Base-by-base conservation (phyloP, 2,888 invertebrate species). In the Dichetophora obliterata region DNA sequence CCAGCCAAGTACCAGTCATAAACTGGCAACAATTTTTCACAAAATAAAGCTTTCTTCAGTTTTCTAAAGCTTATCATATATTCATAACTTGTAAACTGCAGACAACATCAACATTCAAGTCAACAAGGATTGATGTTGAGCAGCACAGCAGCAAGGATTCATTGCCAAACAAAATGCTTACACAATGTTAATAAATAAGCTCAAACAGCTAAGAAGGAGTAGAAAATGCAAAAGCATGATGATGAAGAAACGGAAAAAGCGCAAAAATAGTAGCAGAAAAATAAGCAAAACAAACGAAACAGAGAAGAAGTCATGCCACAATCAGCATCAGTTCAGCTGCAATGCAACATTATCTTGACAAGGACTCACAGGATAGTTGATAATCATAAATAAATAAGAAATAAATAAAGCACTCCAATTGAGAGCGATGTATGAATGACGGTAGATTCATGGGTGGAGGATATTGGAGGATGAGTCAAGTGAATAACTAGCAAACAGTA, bases 111-210 rank as follows among this genome's bases (percentile, higher is more conserved):
- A 43, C 73, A 52, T 52, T 19, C 31, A 73, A 50, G 11, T 50
- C 73, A 57, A 19, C 37, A 19, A 43, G 59, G 59, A 68, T 59
- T 48, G 63, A 73, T 27, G 63, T 22, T 27, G 61, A 24, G 61
- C 14, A 16, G 16, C n/a, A n/a, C 48, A 22, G 22, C 22, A 50
- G 68, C 24, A 22, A 37, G 50, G 61, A 73, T 65, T 73, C 73
- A 73, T 65, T 65, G 63, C 31, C 72, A 48, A 72, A 43, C 24
- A 50, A 63, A 73, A 50, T 73, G 65, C 27, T 34, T 52, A 52
- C 50, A 63, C 22, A 66, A 54, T 74, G 37, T 74, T 66, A 66
- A 66, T 74, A 74, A 74, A 74, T 74, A 74, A 66, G 57, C 54
- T 19, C 24, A 24, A 52, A 16, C 0, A 65, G 48, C n/a, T 37